Evolutionary conservation across 1,140 invertebrate genomes (phyloP), one percentile per base, ranked within the genome.

Genomic region (Coboldia fuscipes): DNA sequence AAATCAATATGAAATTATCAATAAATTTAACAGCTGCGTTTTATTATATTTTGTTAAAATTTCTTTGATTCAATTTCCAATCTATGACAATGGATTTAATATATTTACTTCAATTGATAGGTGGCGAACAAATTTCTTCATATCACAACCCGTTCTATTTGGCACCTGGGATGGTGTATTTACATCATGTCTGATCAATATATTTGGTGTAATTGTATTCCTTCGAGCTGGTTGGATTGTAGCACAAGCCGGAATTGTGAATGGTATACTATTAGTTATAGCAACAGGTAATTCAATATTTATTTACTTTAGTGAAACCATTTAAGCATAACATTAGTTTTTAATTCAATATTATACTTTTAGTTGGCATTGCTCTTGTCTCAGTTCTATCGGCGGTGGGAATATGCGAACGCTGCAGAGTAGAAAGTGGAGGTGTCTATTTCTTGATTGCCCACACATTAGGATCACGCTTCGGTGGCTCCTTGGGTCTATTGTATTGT

Each of bases 201-300:
- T 96, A 20, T 89, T 97, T 63, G 88, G 90, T 45, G 88, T 96
- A 2, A 92, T 97, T 52, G 86, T 96, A 37, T 94, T 97, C 59
- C 62, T 97, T 19, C 63, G 90, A 47, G 88, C 88, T 41, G 90
- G 92, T 37, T 96, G 90, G 90, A 88, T 97, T 50, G 89, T 97
- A 4, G 88, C 78, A 20, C 81, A 94, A 64, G 88, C 88, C 40
- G 92, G 92, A 30, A 72, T 93, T 43, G 62, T 83, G 10, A 72
- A 83, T 62, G 82, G 83, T 31, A 66, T 93, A 21, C 57, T 89
- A 35, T 85, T 93, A 42, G 77, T 96, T 33, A 60, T 93, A 39
- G 72, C 82, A 45, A 81, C 83, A 58, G 75, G 77, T 79, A 57
- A 51, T 39, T 45, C 18, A n/a, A n/a, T 17, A 29, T 20, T 16